Percentiles rank a stretch among this genome's conserved stretches.
Conservation (phyloP, 2,797 vertebrate genomes). For the Echiichthys vipera region DNA sequence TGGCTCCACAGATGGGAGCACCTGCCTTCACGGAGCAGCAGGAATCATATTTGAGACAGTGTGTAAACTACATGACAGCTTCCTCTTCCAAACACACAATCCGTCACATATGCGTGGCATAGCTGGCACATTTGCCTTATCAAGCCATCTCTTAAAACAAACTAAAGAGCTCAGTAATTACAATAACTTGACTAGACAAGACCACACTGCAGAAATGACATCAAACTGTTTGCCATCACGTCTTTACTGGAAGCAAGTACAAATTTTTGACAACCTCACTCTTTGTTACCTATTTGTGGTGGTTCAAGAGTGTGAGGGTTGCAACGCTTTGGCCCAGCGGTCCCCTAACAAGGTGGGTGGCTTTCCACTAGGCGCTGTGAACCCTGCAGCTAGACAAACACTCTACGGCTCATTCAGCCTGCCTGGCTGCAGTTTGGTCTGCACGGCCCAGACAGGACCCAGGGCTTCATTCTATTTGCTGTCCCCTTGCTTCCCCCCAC, state of each 20-base stretch:
- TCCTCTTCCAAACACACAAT: constrained; percentile 62
- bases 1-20: constrained; percentile 62
- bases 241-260: constrained; percentile 53
- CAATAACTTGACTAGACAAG: constrained; percentile 44
- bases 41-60: constrained; percentile 43
- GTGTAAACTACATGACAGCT: constrained; percentile 67
- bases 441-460: constrained; percentile 69
- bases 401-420: constrained; percentile 72
- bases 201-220: constrained; percentile 56
- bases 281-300: constrained; percentile 46
- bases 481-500: constrained; percentile 58
- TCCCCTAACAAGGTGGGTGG: constrained; percentile 85
- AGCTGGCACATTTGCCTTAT: constrained; percentile 49
- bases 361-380: constrained; percentile 76
- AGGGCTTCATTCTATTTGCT: constrained; percentile 80
- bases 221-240: constrained; percentile 49
- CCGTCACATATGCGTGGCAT: constrained; percentile 35
- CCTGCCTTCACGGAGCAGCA: constrained; percentile 55
- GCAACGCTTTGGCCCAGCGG: constrained; percentile 66
- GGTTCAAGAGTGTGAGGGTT: constrained; percentile 57
- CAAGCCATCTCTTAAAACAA: constrained; percentile 51
- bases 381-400: constrained; percentile 85
- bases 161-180: constrained; percentile 45
- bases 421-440: constrained; percentile 71
- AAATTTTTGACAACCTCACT: constrained; percentile 51